These are phyloP conservation scores for Cosmopolites sordidus DNA, from an alignment of 2,888 invertebrate genomes.

Conservation along the genomic window DNA sequence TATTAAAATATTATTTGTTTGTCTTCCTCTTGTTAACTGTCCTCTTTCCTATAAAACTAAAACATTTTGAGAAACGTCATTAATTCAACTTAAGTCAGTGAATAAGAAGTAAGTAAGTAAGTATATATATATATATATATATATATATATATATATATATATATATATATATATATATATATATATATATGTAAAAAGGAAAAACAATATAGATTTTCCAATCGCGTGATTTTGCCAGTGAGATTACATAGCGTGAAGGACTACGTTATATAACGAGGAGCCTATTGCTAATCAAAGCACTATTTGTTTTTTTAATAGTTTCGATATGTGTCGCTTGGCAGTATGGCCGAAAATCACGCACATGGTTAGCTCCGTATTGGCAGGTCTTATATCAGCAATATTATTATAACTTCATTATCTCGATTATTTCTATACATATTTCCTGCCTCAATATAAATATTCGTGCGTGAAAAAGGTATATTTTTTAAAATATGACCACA, in stretches of 20 bases:
- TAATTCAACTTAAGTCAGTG: too few relatives aligned
- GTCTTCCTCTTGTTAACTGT: too few relatives aligned
- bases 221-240: conserved; percentile 30
- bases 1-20: too few relatives aligned
- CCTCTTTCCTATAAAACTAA: too few relatives aligned
- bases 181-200: neutral
- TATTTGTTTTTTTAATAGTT: conserved; percentile 44
- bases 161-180: too few relatives aligned
- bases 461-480: conserved; percentile 15
- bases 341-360: conserved; percentile 41
- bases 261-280: conserved; percentile 42
- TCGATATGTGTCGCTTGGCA: conserved; percentile 40
- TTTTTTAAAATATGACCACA: neutral
- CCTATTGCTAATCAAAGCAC: conserved; percentile 43
- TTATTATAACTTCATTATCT: conserved; percentile 27
- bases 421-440: conserved; percentile 18
- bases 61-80: too few relatives aligned
- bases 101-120: too few relatives aligned
- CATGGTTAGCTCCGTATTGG: conserved; percentile 23
- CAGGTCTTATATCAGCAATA: conserved; percentile 23
- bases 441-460: conserved; percentile 21
- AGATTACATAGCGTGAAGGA: conserved; percentile 41
- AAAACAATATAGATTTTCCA: conserved; percentile 21
- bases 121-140: too few relatives aligned
- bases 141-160: too few relatives aligned